Evolutionary conservation across 1,140 invertebrate genomes (phyloP).

Genomic region (Pectinophora gossypiella): DNA sequence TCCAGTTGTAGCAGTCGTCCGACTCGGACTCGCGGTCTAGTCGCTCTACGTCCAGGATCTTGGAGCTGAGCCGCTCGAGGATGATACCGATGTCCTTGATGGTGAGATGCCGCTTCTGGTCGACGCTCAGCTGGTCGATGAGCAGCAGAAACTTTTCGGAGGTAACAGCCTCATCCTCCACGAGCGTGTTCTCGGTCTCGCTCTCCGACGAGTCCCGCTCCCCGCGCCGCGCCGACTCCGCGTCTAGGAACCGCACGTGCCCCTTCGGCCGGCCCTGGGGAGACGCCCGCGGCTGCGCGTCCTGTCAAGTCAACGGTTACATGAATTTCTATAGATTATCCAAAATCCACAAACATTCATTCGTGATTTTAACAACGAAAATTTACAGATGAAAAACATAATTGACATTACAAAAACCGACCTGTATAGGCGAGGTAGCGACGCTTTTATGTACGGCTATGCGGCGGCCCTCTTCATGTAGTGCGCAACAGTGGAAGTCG

Average conservation of each 20-base stretch:
- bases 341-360: too few species aligned
- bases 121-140: slow-evolving; percentile 93
- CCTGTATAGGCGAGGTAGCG: slow-evolving; percentile 90
- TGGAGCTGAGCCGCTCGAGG: slow-evolving; percentile 91
- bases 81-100: slow-evolving; percentile 97
- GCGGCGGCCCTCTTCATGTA: slow-evolving; percentile 93
- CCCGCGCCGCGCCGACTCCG: slow-evolving; percentile 77
- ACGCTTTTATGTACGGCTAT: slow-evolving; percentile 93
- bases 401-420: too few species aligned
- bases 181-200: slow-evolving; percentile 93
- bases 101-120: slow-evolving; percentile 92
- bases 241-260: slow-evolving; percentile 86
- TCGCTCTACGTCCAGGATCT: slow-evolving; percentile 94
- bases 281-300: slow-evolving; percentile 80
- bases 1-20: slow-evolving; percentile 95
- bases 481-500: slow-evolving; percentile 95
- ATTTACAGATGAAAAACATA: too few species aligned
- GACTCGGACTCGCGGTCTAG: slow-evolving; percentile 93
- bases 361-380: too few species aligned
- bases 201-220: slow-evolving; percentile 92
- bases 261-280: slow-evolving; percentile 78
- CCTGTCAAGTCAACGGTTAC: slow-evolving; percentile 62
- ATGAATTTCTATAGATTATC: too few species aligned
- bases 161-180: slow-evolving; percentile 91
- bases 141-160: slow-evolving; percentile 94